Evolutionary conservation across 1,140 invertebrate genomes (phyloP), one percentile per base, ranked within the genome.

Genomic region (Leptinotarsa defecta): DNA sequence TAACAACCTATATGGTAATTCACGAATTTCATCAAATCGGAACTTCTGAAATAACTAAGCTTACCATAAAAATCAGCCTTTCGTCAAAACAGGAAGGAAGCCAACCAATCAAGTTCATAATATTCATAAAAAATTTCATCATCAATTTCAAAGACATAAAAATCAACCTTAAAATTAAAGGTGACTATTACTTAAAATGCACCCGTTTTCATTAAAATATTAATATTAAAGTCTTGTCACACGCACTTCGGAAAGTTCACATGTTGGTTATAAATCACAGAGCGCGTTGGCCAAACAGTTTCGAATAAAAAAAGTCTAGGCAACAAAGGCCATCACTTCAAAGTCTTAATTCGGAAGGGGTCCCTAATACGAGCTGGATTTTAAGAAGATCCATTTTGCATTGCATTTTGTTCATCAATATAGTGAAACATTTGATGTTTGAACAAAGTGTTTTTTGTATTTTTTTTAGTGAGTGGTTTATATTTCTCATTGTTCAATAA

Each of bases 231-330:
- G 74, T 77, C 75, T 68, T 52, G n/a, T 69, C 65, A 76, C 81
- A 78, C 80, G 79, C 80, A 80, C 79, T 81, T 77, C 74, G 49
- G 68, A 76, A 74, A 79, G 72, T 77, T 76, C 76, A 17, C 74
- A 77, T 74, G 77, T 80, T 78, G 52, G 74, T 57, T 43, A 43
- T 67, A 70, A 77, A 83, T 82, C 82, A 83, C 82, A 83, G 79
- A 81, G 76, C 81, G 77, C 80, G 70, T 78, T 81, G 77, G 80
- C 78, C 75, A 78, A 81, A 73, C 49, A 24, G 24, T 69, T 69
- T 69, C 19, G 43, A 69, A 48, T 69, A 43, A 69, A n/a, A n/a
- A 69, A 69, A 19, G 8, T 22, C 1, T 5, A 22, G 64, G 20
- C 20, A 20, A 65, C 64, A 65, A 65, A 65, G 20, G 20, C 20